Evolutionary conservation across 2,888 invertebrate genomes (phyloP).

Genomic region (Lasioglossum leucozonium): DNA sequence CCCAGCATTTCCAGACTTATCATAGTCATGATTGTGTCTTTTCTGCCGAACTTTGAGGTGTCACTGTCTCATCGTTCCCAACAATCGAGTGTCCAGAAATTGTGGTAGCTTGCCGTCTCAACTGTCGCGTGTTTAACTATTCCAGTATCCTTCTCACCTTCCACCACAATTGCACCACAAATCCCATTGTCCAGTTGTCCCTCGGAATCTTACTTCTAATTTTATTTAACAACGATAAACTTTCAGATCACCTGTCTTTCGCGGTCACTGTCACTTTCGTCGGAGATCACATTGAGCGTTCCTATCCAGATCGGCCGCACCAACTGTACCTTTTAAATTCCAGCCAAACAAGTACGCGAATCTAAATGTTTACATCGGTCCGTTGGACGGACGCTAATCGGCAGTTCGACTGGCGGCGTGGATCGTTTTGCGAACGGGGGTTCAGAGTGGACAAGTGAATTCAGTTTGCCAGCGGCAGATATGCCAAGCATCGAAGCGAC

Average conservation of each 20-base stretch:
- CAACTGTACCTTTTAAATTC: neutral
- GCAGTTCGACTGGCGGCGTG: neutral
- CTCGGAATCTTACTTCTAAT: neutral
- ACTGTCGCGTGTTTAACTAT: neutral
- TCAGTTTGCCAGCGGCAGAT: neutral
- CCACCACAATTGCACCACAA: neutral
- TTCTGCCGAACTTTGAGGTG: neutral
- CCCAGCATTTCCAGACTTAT: slow-evolving; percentile 77
- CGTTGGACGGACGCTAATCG: neutral
- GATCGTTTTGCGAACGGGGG: neutral
- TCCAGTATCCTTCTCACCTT: neutral
- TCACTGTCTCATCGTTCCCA: neutral
- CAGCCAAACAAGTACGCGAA: neutral
- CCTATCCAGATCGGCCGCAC: neutral
- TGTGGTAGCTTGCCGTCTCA: neutral
- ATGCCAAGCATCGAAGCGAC: slow-evolving; percentile 30
- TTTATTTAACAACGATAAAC: neutral
- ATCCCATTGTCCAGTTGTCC: neutral
- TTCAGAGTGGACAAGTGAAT: neutral
- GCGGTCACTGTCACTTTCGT: slow-evolving; percentile 27
- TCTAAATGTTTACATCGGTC: neutral
- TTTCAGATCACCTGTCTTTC: no score
- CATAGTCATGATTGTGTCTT: slow-evolving; percentile 65
- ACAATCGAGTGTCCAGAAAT: neutral
- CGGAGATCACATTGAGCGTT: neutral